A percentile compares a stretch with the other conserved stretches of the same genome.
Conservation (phyloP, 1,140 invertebrate genomes). For the Trichogramma pretiosum region DNA sequence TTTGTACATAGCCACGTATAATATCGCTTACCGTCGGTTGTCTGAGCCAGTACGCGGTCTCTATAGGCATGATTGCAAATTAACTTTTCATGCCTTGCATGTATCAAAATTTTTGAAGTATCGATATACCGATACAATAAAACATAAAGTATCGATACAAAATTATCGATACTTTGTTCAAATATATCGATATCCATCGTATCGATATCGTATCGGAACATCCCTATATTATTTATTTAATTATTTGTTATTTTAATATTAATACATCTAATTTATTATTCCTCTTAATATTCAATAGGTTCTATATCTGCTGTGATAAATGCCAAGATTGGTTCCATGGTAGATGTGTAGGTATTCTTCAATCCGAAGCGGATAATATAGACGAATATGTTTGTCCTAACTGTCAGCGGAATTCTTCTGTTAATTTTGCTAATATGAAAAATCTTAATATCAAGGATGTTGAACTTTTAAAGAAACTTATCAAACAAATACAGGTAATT, state of each 20-base stretch:
- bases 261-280: conserved; percentile 1
- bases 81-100: too few species aligned
- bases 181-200: too few species aligned
- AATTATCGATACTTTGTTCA: too few species aligned
- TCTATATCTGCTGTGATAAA: conserved; percentile 95
- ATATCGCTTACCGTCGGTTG: too few species aligned
- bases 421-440: conserved; percentile 86
- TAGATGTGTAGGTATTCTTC: conserved; percentile 89
- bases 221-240: conserved; percentile 7
- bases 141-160: too few species aligned
- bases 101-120: too few species aligned
- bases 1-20: too few species aligned
- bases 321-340: conserved; percentile 99
- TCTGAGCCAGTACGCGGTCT: too few species aligned
- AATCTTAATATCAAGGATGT: conserved; percentile 73
- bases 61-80: too few species aligned
- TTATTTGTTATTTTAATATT: background rate
- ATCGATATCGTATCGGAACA: background rate
- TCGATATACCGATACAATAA: too few species aligned
- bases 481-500: conserved; percentile 81
- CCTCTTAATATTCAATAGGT: conserved; percentile 46
- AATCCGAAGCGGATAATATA: conserved; percentile 88
- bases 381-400: conserved; percentile 94
- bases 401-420: conserved; percentile 80
- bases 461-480: conserved; percentile 71